Conservation (phyloP, 1,140 invertebrate species). For the Eufriesea mexicana region DNA sequence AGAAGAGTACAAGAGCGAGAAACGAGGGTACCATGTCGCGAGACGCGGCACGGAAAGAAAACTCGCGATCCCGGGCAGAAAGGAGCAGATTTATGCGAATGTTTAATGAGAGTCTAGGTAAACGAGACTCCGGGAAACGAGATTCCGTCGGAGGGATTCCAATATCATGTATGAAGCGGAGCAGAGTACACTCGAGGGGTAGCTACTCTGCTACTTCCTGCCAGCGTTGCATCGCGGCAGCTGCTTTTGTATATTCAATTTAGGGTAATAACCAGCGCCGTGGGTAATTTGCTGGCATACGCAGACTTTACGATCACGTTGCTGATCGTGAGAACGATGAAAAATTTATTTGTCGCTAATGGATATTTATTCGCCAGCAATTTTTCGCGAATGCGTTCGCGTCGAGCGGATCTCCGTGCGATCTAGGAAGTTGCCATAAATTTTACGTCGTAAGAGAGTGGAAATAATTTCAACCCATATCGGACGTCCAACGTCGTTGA, state of each 20-base stretch:
- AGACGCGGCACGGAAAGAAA: constrained; percentile 22
- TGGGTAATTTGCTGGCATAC: constrained; percentile 48
- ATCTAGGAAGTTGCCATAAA: no score
- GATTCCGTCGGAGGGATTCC: constrained; percentile 50
- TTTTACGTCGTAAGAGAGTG: no score
- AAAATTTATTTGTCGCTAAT: constrained; percentile 54
- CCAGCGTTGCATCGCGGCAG: constrained; percentile 33
- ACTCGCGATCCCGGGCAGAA: background rate
- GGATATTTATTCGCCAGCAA: background rate
- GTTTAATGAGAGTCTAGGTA: constrained; percentile 55
- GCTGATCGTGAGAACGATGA: background rate
- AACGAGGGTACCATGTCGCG: background rate
- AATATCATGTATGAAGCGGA: constrained; percentile 60
- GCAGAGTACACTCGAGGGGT: constrained; percentile 24
- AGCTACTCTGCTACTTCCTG: constrained; percentile 10
- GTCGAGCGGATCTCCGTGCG: no score
- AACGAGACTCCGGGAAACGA: constrained; percentile 32
- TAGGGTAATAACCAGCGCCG: constrained; percentile 56
- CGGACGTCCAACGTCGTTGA: no score
- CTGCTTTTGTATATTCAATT: constrained; percentile 67
- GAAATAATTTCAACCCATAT: no score
- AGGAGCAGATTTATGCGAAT: constrained; percentile 47
- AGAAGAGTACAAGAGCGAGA: background rate
- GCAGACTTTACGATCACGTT: constrained; percentile 21
- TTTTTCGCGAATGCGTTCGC: background rate